Percentiles rank a stretch among this genome's conserved stretches.
These are phyloP conservation scores for Lysandra coridon DNA, from an alignment of 2,888 invertebrate genomes.

Conservation along the genomic window DNA sequence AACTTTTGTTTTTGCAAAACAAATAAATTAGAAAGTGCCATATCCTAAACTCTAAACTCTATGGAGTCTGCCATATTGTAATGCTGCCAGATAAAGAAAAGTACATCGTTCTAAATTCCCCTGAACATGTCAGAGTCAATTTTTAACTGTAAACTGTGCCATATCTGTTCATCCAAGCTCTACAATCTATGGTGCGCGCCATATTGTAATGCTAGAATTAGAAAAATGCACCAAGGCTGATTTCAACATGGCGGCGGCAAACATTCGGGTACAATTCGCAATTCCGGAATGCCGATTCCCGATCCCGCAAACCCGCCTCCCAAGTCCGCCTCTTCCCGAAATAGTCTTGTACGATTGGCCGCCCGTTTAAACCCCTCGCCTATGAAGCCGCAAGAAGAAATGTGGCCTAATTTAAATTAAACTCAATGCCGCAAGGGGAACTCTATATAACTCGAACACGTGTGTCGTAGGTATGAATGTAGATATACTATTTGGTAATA, in stretches of 20 bases:
- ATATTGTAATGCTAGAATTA: background rate
- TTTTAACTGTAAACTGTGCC: too few species aligned
- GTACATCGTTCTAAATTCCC: background rate
- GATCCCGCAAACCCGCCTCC: conserved; percentile 58
- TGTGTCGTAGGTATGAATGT: background rate
- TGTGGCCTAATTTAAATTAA: conserved; percentile 7
- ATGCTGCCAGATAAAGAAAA: too few species aligned
- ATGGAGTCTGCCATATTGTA: too few species aligned
- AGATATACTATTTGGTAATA: too few species aligned
- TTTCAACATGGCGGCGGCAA: conserved; percentile 1
- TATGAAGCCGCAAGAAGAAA: conserved; percentile 50
- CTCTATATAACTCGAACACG: background rate
- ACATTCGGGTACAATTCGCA: conserved; percentile 43
- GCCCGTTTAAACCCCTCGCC: conserved; percentile 58
- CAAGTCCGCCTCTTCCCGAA: conserved; percentile 65
- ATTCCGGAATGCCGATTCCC: conserved; percentile 46
- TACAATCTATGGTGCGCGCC: background rate
- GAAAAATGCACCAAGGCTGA: conserved; percentile 8
- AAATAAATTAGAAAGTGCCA: background rate
- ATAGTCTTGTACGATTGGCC: conserved; percentile 67
- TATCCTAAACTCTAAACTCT: background rate
- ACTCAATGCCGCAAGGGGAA: conserved; percentile 4
- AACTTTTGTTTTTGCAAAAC: too few species aligned
- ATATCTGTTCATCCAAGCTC: background rate
- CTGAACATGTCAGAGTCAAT: too few species aligned